These are phyloP conservation scores for Drosophila athabasca DNA, from an alignment of 1,140 invertebrate species.

Conservation along the genomic window DNA sequence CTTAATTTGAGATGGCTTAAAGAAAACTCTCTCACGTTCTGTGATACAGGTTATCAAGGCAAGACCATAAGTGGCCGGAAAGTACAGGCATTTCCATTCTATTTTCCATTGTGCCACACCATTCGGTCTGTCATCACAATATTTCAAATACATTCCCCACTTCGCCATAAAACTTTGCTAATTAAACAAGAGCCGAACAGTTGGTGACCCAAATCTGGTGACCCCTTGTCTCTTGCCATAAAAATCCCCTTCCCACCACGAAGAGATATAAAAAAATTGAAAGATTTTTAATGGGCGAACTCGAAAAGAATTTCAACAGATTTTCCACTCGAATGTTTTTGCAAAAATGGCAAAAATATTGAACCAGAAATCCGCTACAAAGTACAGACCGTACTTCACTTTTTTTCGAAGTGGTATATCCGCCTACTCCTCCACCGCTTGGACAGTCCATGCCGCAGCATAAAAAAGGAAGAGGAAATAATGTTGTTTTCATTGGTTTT, in stretches of 20 bases:
- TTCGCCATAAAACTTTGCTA: constrained; percentile 55
- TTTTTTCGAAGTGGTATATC: constrained; percentile 17
- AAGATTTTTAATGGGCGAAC: constrained; percentile 41
- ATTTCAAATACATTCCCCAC: constrained; percentile 19
- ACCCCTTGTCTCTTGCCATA: constrained; percentile 26
- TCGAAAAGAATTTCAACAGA: constrained; percentile 16
- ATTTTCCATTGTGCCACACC: constrained; percentile 10
- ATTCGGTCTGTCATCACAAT: constrained; percentile 39
- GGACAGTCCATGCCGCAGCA: not conserved
- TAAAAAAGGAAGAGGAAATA: not conserved
- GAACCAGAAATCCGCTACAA: constrained; percentile 24
- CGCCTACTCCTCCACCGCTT: not conserved
- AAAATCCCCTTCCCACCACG: not conserved
- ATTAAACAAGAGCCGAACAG: constrained; percentile 46
- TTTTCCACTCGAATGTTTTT: constrained; percentile 28
- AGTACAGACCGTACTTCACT: constrained; percentile 12
- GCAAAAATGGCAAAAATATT: constrained; percentile 39
- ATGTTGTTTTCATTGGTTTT: not conserved
- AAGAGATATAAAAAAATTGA: constrained; percentile 32
- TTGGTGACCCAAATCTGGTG: constrained; percentile 40
- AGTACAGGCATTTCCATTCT: constrained; percentile 18
- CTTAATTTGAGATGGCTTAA: not conserved
- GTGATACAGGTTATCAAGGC: not conserved
- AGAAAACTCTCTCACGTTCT: constrained; percentile 42
- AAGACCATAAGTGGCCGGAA: not conserved